These are phyloP conservation scores for Prenolepis imparis DNA, from an alignment of 2,888 invertebrate genomes.

Conservation along the genomic window DNA sequence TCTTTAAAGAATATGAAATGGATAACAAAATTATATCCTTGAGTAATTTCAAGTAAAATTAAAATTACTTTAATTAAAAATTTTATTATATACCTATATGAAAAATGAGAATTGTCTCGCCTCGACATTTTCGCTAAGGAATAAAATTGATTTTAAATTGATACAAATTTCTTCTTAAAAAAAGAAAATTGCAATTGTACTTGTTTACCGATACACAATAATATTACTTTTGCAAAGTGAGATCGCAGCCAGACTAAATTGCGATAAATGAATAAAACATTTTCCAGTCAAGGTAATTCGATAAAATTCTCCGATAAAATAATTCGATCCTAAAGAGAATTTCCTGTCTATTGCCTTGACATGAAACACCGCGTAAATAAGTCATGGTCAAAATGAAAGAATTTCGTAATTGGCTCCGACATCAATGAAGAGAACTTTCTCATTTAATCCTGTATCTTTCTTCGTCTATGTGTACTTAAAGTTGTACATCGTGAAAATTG, in stretches of 20 bases:
- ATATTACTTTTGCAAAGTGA: not conserved
- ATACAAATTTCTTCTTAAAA: not conserved
- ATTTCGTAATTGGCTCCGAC: slow-evolving; percentile 20
- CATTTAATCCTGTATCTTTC: not conserved
- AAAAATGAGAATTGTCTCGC: not conserved
- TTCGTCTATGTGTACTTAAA: slow-evolving; percentile 20
- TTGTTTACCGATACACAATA: not conserved
- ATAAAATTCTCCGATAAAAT: not conserved
- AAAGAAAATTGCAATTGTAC: slow-evolving; percentile 1
- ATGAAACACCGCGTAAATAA: not conserved
- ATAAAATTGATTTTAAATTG: not conserved
- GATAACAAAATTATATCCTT: not conserved
- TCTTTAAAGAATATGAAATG: not conserved
- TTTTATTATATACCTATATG: not conserved
- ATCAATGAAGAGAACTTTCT: not conserved
- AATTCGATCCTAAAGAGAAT: not conserved
- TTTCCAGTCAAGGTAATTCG: slow-evolving; percentile 8
- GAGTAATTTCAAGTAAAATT: not conserved
- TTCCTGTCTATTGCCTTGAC: slow-evolving; percentile 31
- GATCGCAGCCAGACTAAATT: slow-evolving; percentile 4
- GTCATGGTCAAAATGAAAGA: not conserved
- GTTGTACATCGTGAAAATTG: slow-evolving; percentile 25
- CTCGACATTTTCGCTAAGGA: not conserved
- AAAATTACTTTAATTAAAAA: not conserved
- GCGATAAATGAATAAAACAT: slow-evolving; percentile 7